phyloP scores from a whole-genome alignment of 2,888 invertebrate species.

The Drosophila longiperda region DNA sequence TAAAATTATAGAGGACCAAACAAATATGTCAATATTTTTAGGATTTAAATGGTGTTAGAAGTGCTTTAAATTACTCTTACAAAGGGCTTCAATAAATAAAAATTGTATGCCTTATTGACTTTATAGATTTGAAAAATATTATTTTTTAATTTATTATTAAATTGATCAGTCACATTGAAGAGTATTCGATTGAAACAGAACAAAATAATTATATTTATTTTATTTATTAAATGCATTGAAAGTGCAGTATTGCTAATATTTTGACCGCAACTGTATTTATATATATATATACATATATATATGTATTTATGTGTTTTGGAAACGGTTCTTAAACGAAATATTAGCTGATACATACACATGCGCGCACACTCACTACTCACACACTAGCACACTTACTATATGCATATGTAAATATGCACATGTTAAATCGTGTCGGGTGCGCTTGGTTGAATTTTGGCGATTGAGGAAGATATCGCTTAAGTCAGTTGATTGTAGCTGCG shows the following conservation, averaged over 20 bases:
- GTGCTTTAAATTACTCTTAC: not conserved
- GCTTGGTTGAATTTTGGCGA: not conserved
- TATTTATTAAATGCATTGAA: too few species aligned
- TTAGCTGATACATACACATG: not conserved
- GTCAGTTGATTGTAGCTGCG: constrained; percentile 14
- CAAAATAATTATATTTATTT: too few species aligned
- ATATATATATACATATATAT: not conserved
- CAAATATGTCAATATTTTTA: not conserved
- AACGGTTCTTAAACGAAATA: not conserved
- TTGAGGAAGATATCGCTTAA: not conserved
- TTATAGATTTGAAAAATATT: not conserved
- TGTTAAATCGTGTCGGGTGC: not conserved
- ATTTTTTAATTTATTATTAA: too few species aligned
- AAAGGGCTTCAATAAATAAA: not conserved
- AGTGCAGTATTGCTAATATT: too few species aligned
- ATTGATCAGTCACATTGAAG: too few species aligned
- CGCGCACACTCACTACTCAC: not conserved
- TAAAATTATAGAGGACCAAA: not conserved
- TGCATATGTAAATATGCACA: not conserved
- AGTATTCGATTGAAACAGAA: too few species aligned
- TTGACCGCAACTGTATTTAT: not conserved
- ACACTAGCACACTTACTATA: not conserved
- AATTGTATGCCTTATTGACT: not conserved
- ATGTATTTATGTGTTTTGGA: not conserved
- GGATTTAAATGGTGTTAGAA: not conserved